These are phyloP conservation scores for Sphecodes monilicornis DNA, from an alignment of 2,888 invertebrate species.

Conservation along the genomic window DNA sequence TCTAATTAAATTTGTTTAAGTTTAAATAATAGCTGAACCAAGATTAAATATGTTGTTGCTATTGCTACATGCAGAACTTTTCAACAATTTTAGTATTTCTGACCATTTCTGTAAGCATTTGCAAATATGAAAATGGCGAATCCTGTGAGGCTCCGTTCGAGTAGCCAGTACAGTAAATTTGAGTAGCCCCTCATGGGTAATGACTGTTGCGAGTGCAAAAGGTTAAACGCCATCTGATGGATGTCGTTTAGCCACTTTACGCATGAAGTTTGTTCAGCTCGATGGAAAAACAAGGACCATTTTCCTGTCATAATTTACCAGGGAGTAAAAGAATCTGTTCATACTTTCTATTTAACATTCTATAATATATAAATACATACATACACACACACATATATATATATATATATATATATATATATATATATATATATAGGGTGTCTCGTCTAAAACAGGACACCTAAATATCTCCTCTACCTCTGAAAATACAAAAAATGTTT, in stretches of 20 bases:
- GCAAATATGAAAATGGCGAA: not conserved
- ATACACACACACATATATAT: too few species aligned
- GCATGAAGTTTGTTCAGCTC: conserved; percentile 23
- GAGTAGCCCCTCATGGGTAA: not conserved
- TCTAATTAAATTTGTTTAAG: too few species aligned
- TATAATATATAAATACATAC: too few species aligned
- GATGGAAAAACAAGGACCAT: not conserved
- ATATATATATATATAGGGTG: too few species aligned
- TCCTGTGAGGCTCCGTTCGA: not conserved
- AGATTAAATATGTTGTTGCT: not conserved
- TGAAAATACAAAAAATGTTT: too few species aligned
- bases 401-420: too few species aligned
- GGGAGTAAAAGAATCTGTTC: too few species aligned
- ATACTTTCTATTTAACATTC: too few species aligned
- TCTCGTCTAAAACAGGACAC: too few species aligned
- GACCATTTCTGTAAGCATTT: not conserved
- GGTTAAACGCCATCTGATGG: conserved; percentile 39
- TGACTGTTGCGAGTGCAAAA: conserved; percentile 5
- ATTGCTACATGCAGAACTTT: not conserved
- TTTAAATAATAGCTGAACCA: too few species aligned
- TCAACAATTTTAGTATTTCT: not conserved
- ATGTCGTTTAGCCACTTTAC: conserved; percentile 42
- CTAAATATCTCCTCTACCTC: too few species aligned
- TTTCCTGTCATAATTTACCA: too few species aligned
- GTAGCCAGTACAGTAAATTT: not conserved